Evolutionary conservation across 2,113 vertebrate genomes (phyloP), one percentile per base, ranked within the genome.

Genomic region (Forbesichthys papilliferus): DNA sequence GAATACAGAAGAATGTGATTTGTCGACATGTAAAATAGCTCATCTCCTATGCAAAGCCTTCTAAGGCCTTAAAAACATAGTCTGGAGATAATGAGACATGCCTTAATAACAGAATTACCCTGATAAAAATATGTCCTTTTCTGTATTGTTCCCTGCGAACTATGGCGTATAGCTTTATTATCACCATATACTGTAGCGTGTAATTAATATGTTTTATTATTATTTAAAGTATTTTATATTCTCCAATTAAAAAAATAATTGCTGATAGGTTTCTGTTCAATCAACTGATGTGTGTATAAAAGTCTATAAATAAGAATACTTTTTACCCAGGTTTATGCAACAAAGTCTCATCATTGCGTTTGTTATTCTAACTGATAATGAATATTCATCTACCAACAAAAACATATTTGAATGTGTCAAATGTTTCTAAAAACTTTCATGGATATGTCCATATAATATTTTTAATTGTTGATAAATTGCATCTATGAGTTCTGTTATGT

Each of bases 1-100:
- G 73, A 79, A 72, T 75, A 83, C 81, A 84, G 47, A 57, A 82
- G 77, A 77, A 84, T 69, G 54, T 83, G 79, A 85, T 64, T 73
- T 55, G 11, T 10, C 49, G 64, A 83, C 72, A 74, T 36, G n/a
- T 86, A 73, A 70, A 81, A 78, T 49, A 74, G 36, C 13, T 27
- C 14, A 48, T 70, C 66, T 78, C 55, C 68, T 54, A 33, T 73
- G 57, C 64, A 60, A n/a, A 65, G 33, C 6, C 6, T 67, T 74
- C 42, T 53, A 53, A 66, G 74, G 60, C 33, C 51, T 18, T 52
- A 46, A 67, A 48, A 66, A 69, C 61, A 52, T 34, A 53, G 60
- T 70, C 75, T 11, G 33, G 33, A 10, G 9, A 34, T 34, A 59
- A 33, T 59, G 10, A 59, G 67, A 53, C 64, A 36, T 16, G 51